These are phyloP conservation scores for Dioctria linearis DNA, from an alignment of 2,888 invertebrate species.

Conservation along the genomic window DNA sequence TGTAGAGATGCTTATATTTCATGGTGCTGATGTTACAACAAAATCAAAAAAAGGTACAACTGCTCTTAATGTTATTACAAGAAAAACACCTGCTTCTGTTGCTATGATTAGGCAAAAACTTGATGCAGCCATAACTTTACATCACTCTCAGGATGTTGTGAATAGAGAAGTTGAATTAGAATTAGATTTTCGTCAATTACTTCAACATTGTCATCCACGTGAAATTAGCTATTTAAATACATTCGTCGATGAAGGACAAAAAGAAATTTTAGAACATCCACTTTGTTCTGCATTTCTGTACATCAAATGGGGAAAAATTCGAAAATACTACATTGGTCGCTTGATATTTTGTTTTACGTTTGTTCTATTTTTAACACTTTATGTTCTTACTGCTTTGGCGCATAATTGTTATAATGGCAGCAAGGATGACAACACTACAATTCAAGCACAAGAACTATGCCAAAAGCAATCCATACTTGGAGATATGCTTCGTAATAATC, in stretches of 20 bases:
- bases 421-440: slow-evolving; percentile 81
- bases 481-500: slow-evolving; percentile 82
- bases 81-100: slow-evolving; percentile 89
- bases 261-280: slow-evolving; percentile 88
- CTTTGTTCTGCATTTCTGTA: slow-evolving; percentile 89
- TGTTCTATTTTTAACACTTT: slow-evolving; percentile 84
- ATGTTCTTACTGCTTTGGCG: slow-evolving; percentile 85
- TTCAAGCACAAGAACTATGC: slow-evolving; percentile 82
- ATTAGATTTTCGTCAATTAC: slow-evolving; percentile 85
- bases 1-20: slow-evolving; percentile 86
- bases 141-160: slow-evolving; percentile 83
- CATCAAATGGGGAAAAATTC: slow-evolving; percentile 91
- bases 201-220: slow-evolving; percentile 86
- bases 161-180: slow-evolving; percentile 86
- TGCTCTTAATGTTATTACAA: slow-evolving; percentile 86
- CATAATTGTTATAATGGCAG: slow-evolving; percentile 89
- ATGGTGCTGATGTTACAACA: slow-evolving; percentile 91
- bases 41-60: slow-evolving; percentile 90
- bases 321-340: slow-evolving; percentile 88
- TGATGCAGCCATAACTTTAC: slow-evolving; percentile 84
- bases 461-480: slow-evolving; percentile 85
- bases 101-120: slow-evolving; percentile 87
- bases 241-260: slow-evolving; percentile 90
- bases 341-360: slow-evolving; percentile 85
- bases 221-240: slow-evolving; percentile 90